Base-by-base conservation (phyloP, 2,888 invertebrate genomes). In the Pyrrhia umbra region DNA sequence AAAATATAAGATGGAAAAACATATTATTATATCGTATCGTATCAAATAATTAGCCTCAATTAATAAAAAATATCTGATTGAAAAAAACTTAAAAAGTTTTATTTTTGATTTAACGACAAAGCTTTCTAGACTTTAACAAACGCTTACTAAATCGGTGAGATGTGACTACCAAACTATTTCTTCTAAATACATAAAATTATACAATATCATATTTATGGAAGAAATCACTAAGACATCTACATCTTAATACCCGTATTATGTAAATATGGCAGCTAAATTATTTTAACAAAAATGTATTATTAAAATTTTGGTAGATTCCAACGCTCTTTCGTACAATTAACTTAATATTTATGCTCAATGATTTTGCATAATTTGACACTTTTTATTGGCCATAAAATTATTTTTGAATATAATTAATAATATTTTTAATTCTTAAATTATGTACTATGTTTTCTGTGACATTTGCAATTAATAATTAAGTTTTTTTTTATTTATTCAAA, bases 211-310 rank as follows among this genome's bases (percentile, higher is more conserved):
- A 51, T 73, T 52, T 55, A 66, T 77, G 68, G 68, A 79, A 75
- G 42, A 60, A 67, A 68, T 78, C 46, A 72, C 78, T 76, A 77
- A 62, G 25, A 54, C 45, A 72, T 69, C 77, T 77, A 77, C 60
- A 70, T 57, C 55, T 73, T 79, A 85, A 83, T 85, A 85, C 85
- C 85, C 85, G 85, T 85, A 85, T 77, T 64, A 61, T 72, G 61
- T 80, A 79, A 73, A 74, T 77, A 80, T 83, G 79, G 80, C 77
- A 78, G 60, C 74, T 72, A 72, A 71, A 68, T 59, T 68, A 60
- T 43, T 59, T 65, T 20, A 59, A 45, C 47, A 54, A 50, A 62
- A 58, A 58, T 51, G 34, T 51, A 49, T 55, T 50, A 62, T 63
- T 50, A 39, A 18, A 30, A 51, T 46, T 75, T 72, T 68, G 68